phyloP scores from a whole-genome alignment of 2,888 invertebrate species.

The Caenorhabditis becei region DNA sequence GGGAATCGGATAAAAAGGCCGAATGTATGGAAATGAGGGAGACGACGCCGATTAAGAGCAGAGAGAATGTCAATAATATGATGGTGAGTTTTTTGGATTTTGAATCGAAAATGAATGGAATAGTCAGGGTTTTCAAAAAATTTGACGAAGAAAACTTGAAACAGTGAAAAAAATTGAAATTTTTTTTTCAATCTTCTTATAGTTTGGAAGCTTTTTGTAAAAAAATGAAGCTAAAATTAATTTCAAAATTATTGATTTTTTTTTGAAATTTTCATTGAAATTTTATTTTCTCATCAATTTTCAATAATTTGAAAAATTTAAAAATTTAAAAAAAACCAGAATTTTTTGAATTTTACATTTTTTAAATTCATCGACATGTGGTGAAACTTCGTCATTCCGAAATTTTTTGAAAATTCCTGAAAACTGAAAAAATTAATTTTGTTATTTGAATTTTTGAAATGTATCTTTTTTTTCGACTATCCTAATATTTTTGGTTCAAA shows the following conservation, averaged over 20 bases:
- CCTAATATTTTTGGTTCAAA: background rate
- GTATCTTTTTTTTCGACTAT: too few relatives aligned
- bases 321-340: background rate
- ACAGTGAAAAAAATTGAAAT: background rate
- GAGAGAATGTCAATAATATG: constrained; percentile 18
- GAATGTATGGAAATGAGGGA: constrained; percentile 61
- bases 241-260: background rate
- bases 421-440: background rate
- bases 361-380: too few relatives aligned
- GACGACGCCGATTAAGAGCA: constrained; percentile 36
- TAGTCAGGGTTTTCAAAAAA: background rate
- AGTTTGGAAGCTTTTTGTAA: background rate
- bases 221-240: too few relatives aligned
- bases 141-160: background rate
- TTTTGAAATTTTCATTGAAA: too few relatives aligned
- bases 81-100: constrained; percentile 17
- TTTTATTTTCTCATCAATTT: background rate
- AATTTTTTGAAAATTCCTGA: too few relatives aligned
- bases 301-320: background rate
- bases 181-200: background rate
- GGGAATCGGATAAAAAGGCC: constrained; percentile 64
- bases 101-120: background rate
- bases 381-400: too few relatives aligned
- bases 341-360: background rate
- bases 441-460: background rate